These are phyloP conservation scores for Cyanistes caeruleus DNA, from an alignment of 2,113 vertebrate species.

Conservation along the genomic window DNA sequence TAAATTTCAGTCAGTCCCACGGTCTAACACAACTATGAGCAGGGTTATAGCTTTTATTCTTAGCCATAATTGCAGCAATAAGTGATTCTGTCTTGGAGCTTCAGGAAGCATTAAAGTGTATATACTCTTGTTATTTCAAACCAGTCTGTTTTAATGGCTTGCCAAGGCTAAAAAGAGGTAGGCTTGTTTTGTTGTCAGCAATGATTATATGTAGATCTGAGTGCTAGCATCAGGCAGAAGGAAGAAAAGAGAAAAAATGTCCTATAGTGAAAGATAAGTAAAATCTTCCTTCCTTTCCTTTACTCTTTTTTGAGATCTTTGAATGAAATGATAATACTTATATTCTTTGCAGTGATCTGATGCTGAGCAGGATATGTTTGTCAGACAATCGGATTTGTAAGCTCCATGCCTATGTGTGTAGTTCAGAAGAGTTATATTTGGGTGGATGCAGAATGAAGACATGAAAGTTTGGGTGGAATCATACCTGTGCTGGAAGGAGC, in stretches of 20 bases:
- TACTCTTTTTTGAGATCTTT: neutral
- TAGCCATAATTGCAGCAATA: neutral
- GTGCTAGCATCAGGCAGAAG: neutral
- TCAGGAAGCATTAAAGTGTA: neutral
- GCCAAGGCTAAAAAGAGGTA: neutral
- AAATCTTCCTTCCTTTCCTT: neutral
- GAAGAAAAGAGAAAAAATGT: neutral
- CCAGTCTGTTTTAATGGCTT: neutral
- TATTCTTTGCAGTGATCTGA: neutral
- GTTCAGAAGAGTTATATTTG: neutral
- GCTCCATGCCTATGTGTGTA: rapidly evolving
- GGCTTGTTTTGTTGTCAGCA: neutral
- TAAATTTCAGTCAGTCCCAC: neutral
- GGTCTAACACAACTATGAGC: neutral
- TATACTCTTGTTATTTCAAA: neutral
- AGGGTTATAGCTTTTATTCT: neutral
- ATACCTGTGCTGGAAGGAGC: neutral
- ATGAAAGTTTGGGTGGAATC: neutral
- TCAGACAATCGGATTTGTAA: neutral
- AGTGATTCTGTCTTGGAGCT: neutral
- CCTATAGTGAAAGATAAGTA: neutral
- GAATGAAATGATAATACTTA: neutral
- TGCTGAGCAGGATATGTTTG: neutral
- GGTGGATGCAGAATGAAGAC: neutral
- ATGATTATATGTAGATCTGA: neutral